phyloP scores from a whole-genome alignment of 1,140 invertebrate species.

The Lepidostoma basale region DNA sequence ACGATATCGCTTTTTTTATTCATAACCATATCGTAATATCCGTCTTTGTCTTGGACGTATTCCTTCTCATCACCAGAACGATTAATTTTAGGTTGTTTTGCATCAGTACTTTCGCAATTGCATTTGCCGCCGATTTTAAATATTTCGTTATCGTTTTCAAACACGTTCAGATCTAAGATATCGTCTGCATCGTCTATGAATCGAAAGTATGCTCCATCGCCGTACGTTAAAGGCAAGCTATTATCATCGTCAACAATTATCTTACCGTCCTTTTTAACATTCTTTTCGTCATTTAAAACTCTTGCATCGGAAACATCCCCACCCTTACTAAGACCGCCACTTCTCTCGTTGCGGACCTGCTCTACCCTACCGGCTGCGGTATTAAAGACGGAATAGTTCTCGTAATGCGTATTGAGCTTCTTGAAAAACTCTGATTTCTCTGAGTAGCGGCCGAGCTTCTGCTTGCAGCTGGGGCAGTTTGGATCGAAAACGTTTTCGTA shows the following conservation, averaged over 20 bases:
- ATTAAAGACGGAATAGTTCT: conserved; percentile 58
- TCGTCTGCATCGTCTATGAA: conserved; percentile 9
- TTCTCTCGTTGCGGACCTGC: too few species aligned
- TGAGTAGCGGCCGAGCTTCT: background rate
- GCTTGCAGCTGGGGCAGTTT: conserved; percentile 6
- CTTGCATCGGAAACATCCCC: too few species aligned
- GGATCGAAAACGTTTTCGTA: conserved; percentile 26
- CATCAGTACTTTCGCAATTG: background rate
- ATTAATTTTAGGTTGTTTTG: too few species aligned
- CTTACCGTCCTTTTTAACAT: background rate
- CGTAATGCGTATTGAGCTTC: conserved; percentile 59
- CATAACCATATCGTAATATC: conserved; percentile 17
- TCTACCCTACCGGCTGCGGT: too few species aligned
- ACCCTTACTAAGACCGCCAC: too few species aligned
- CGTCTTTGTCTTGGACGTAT: background rate
- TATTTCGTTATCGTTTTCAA: conserved; percentile 11
- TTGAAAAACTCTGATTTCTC: conserved; percentile 56
- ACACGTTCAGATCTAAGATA: background rate
- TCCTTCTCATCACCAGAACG: background rate
- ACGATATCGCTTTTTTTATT: conserved; percentile 13
- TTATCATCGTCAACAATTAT: background rate
- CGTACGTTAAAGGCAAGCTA: background rate
- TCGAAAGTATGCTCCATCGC: conserved; percentile 5
- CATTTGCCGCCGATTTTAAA: conserved; percentile 22
- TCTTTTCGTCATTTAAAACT: too few species aligned